Evolutionary conservation across 1,140 invertebrate genomes (phyloP).

Genomic region (Dendrolimus kikuchii): DNA sequence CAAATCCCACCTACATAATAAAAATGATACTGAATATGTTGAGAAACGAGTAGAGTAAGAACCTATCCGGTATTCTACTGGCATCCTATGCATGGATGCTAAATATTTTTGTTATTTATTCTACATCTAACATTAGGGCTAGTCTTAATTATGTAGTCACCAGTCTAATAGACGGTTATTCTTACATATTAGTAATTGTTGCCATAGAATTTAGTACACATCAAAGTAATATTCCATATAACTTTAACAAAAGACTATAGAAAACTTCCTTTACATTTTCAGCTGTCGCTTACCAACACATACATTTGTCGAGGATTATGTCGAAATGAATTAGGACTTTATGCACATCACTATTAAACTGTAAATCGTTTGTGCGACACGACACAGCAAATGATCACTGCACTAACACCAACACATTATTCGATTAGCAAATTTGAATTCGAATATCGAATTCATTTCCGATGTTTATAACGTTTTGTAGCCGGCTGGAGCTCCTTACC

Average conservation of each 20-base stretch:
- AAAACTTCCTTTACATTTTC: conserved; percentile 44
- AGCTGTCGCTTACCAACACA: conserved; percentile 43
- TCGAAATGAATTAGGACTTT: conserved; percentile 56
- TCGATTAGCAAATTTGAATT: conserved; percentile 38
- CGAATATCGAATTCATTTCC: conserved; percentile 20
- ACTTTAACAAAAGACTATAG: conserved; percentile 17
- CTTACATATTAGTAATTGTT: no score
- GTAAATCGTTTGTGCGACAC: conserved; percentile 43
- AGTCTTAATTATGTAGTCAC: no score
- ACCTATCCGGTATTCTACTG: no score
- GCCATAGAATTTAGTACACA: no score
- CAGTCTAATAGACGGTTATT: no score
- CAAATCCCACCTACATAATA: no score
- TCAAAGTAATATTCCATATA: conserved; percentile 3
- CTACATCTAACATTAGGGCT: no score
- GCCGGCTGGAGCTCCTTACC: conserved; percentile 33
- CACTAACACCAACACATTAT: conserved; percentile 21
- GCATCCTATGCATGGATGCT: no score
- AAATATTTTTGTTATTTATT: no score
- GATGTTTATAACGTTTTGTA: conserved; percentile 1
- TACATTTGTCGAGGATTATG: conserved; percentile 23
- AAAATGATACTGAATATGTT: no score
- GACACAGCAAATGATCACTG: conserved; percentile 42
- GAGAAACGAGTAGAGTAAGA: no score
- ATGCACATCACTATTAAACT: conserved; percentile 49